Evolutionary conservation across 2,113 vertebrate genomes (phyloP), one percentile per base, ranked within the genome.

Genomic region (Muntiacus muntjak): DNA sequence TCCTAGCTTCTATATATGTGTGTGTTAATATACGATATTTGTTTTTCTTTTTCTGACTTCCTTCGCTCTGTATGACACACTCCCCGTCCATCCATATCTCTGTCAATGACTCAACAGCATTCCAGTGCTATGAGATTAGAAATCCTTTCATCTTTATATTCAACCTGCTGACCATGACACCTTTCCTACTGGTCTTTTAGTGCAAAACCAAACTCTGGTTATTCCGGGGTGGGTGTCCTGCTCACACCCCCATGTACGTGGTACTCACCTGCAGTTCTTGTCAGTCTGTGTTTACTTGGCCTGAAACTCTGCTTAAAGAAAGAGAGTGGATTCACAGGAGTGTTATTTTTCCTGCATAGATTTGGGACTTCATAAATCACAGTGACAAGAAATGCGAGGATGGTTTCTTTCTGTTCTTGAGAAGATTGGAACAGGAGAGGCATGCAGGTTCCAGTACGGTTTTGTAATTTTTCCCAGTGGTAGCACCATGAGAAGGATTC

Each of bases 351-450:
- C 71, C 87, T 89, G 83, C 94, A 88, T 97, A 98, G 97, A 97
- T 97, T 97, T 97, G 95, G 95, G 94, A 89, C 96, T 95, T 98
- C 97, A 97, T 98, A 98, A 99, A 98, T 99, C 98, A 98, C 85
- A 87, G 58, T 98, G 98, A 98, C 97, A 98, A 97, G 97, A 98
- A 97, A 97, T 93, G 54, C 81, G 96, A 97, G 96, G 94, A 94
- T 91, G 88, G 89, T 91, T 97, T 98, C 92, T 97, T 97, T 98
- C 57, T 36, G 21, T 92, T 97, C 3, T 96, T 83, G 97, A 97
- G 95, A 96, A 98, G 98, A 50, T 40, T 96, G 96, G 90, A 97
- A 9, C 36, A 92, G 93, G 92, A 97, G 47, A 97, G 64, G 79
- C 3, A 0, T 64, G 91, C 50, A 90, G 57, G 36, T 87, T 98